phyloP scores from a whole-genome alignment of 2,113 vertebrate species.

The Ornithorhynchus anatinus region DNA sequence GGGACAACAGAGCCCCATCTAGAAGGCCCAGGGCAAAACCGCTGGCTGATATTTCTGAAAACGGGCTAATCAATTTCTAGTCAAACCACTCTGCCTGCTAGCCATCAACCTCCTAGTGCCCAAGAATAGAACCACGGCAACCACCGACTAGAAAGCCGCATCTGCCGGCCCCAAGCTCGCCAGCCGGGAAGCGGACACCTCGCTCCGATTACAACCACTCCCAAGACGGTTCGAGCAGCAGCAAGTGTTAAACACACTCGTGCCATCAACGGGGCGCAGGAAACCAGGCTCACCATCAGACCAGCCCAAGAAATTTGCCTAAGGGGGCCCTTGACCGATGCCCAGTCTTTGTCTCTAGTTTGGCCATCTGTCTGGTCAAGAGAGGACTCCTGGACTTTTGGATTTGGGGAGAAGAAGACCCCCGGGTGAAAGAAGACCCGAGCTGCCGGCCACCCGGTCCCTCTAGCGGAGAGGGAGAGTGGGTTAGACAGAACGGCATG shows the following conservation, averaged over 20 bases:
- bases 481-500: too few species aligned
- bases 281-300: too few species aligned
- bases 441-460: too few species aligned
- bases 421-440: too few species aligned
- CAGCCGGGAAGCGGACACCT: conserved; percentile 44
- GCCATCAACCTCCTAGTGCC: conserved; percentile 71
- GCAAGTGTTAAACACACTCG: too few species aligned
- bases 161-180: conserved; percentile 50
- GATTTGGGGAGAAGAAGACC: too few species aligned
- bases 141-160: conserved; percentile 77
- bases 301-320: too few species aligned
- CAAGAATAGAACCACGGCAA: conserved; percentile 71
- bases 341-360: too few species aligned
- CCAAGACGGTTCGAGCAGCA: conserved; percentile 36
- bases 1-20: conserved; percentile 71
- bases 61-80: conserved; percentile 77
- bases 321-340: too few species aligned
- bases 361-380: too few species aligned
- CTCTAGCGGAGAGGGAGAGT: too few species aligned
- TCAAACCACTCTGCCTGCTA: conserved; percentile 72
- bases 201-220: conserved; percentile 42
- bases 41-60: conserved; percentile 78
- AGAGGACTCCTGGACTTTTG: too few species aligned
- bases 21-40: conserved; percentile 69
- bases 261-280: neutral